Evolutionary conservation across 2,113 vertebrate genomes (phyloP).

Genomic region (Dicerorhinus sumatrensis): DNA sequence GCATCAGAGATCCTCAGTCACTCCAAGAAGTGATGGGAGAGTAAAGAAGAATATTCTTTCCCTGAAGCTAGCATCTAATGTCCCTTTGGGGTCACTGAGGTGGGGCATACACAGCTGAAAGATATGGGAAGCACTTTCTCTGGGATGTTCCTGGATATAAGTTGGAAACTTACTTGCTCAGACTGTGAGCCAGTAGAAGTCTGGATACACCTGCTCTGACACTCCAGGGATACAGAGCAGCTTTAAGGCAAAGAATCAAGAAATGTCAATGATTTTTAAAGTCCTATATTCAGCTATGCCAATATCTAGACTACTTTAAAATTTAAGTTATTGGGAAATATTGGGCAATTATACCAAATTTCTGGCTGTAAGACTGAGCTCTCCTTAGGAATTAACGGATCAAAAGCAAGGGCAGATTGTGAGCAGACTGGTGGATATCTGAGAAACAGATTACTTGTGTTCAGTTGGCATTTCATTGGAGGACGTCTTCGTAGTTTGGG

Average conservation of each 20-base stretch:
- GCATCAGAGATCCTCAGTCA: not conserved
- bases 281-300: not conserved
- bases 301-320: not conserved
- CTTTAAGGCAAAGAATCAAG: slow-evolving; percentile 41
- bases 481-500: not conserved
- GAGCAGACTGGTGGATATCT: not conserved
- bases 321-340: slow-evolving; percentile 14
- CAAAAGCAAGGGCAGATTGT: not conserved
- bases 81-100: not conserved
- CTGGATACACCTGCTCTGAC: not conserved
- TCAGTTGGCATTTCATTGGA: not conserved
- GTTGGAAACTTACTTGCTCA: not conserved
- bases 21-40: not conserved
- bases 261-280: slow-evolving; percentile 1
- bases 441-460: not conserved
- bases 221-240: not conserved
- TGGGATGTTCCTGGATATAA: not conserved
- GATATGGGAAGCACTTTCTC: not conserved
- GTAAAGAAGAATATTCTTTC: not conserved
- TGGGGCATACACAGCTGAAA: not conserved
- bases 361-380: not conserved
- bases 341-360: not conserved
- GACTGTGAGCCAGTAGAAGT: not conserved
- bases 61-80: not conserved
- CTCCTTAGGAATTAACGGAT: not conserved